A percentile compares a stretch with the other conserved stretches of the same genome.
Conservation (phyloP, 2,113 vertebrate genomes). For the Gracilinanus agilis region DNA sequence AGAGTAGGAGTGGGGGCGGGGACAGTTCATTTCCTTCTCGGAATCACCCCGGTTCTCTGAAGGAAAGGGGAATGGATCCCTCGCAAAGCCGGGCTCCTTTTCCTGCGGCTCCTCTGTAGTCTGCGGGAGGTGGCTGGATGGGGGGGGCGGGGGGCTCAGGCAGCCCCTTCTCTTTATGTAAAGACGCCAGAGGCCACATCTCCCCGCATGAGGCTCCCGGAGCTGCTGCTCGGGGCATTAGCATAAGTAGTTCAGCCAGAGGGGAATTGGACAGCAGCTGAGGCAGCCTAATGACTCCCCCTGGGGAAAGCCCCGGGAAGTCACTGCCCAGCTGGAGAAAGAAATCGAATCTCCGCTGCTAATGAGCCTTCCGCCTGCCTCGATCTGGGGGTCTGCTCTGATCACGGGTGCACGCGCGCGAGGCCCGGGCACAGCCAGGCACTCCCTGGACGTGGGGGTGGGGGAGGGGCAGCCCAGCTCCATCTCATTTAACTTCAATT, state of each 20-base stretch:
- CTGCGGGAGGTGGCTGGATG: slow-evolving; percentile 19
- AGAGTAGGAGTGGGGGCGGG: not conserved
- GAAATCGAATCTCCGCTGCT: slow-evolving; percentile 52
- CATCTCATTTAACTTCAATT: not conserved
- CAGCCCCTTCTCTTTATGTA: not conserved
- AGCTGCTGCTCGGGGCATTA: slow-evolving; percentile 59
- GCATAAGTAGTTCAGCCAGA: slow-evolving; percentile 47
- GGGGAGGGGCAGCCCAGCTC: not conserved
- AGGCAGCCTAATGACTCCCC: slow-evolving; percentile 58
- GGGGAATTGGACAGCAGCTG: slow-evolving; percentile 55
- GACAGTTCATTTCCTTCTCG: slow-evolving; percentile 29
- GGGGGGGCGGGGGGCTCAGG: slow-evolving; percentile 7
- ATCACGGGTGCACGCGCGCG: slow-evolving; percentile 41
- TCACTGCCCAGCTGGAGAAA: slow-evolving; percentile 72
- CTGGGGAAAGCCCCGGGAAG: slow-evolving; percentile 77
- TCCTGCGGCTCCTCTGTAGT: slow-evolving; percentile 4
- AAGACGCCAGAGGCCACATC: slow-evolving; percentile 47
- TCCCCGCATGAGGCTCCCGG: not conserved
- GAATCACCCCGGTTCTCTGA: slow-evolving; percentile 56
- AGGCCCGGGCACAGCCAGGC: slow-evolving; percentile 31
- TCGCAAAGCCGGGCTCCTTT: not conserved
- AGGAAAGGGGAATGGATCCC: slow-evolving; percentile 48
- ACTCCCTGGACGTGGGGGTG: no score
- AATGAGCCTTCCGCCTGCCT: slow-evolving; percentile 69
- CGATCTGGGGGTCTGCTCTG: slow-evolving; percentile 47